Base-by-base conservation (phyloP, 2,797 vertebrate genomes). In the Siniperca scherzeri region DNA sequence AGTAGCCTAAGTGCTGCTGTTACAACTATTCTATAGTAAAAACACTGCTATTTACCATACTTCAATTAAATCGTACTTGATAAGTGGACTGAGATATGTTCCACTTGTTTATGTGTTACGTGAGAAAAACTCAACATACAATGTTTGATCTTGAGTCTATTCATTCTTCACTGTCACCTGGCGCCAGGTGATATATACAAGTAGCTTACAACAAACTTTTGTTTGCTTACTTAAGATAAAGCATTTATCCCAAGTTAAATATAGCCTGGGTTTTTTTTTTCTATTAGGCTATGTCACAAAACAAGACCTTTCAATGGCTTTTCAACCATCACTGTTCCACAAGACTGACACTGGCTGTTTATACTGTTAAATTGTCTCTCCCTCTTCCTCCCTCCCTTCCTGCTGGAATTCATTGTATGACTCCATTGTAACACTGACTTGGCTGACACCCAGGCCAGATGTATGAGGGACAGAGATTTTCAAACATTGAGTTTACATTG, bases 401-500 rank as follows among this genome's bases (percentile, higher is more conserved):
- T 76, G 75, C 42, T 77, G 53, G 80, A 87, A 85, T 84, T 74
- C 70, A 87, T 78, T 86, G 81, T 87, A 25, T 36, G 65, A 79
- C 57, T 87, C n/a, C 1, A 71, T 79, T 83, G 74, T 84, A 83
- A 80, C 76, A 68, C 19, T 38, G 61, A 75, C 74, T 81, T 78
- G 83, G 87, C 81, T 70, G 56, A 82, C 67, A 82, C 79, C 70
- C 75, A 52, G 74, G 62, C 82, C 89, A 89, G 77, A 88, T 84
- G 78, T 67, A 81, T 50, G 71, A 82, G 74, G 70, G 61, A 78
- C 36, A 53, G 2, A 72, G 48, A 68, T 67, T 75, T 71, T 75
- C 42, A 77, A 84, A 81, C 46, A 70, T 12, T 70, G 50, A 46
- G 21, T 69, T 80, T 69, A 55, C 48, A 83, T 70, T 3, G 59